Percentiles rank a stretch among this genome's conserved stretches.
Evolutionary conservation across 2,113 vertebrate genomes (phyloP).

Genomic region (Silurus asotus): DNA sequence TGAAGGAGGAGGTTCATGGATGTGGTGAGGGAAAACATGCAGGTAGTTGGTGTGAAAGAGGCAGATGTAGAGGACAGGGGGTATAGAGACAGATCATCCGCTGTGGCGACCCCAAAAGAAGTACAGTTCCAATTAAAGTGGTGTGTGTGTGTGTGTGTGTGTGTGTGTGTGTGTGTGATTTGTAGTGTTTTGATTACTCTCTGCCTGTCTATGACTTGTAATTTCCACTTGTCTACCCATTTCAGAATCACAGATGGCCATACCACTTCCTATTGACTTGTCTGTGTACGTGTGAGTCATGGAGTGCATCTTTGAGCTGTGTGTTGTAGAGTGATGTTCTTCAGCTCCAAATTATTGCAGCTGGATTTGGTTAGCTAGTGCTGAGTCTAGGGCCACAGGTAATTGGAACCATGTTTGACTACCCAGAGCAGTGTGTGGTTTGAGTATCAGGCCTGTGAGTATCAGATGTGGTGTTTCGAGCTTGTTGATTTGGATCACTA

Average conservation of each 20-base stretch:
- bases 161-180: not conserved
- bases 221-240: not conserved
- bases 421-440: slow-evolving; percentile 15
- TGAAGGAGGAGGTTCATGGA: no score
- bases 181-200: not conserved
- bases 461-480: not conserved
- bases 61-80: no score
- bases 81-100: no score
- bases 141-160: no score
- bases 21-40: no score
- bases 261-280: slow-evolving; percentile 1
- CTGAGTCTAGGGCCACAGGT: slow-evolving; percentile 26
- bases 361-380: slow-evolving; percentile 37
- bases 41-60: no score
- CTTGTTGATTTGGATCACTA: slow-evolving; percentile 42
- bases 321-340: not conserved
- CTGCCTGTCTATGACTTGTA: not conserved
- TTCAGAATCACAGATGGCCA: not conserved
- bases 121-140: not conserved
- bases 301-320: slow-evolving; percentile 1
- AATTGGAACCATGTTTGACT: slow-evolving; percentile 45
- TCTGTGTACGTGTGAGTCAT: slow-evolving; percentile 8
- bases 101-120: no score
- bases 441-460: slow-evolving; percentile 1
- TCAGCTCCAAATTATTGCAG: slow-evolving; percentile 16